These are phyloP conservation scores for Sarcophaga carnaria DNA, from an alignment of 2,888 invertebrate genomes.

Conservation along the genomic window DNA sequence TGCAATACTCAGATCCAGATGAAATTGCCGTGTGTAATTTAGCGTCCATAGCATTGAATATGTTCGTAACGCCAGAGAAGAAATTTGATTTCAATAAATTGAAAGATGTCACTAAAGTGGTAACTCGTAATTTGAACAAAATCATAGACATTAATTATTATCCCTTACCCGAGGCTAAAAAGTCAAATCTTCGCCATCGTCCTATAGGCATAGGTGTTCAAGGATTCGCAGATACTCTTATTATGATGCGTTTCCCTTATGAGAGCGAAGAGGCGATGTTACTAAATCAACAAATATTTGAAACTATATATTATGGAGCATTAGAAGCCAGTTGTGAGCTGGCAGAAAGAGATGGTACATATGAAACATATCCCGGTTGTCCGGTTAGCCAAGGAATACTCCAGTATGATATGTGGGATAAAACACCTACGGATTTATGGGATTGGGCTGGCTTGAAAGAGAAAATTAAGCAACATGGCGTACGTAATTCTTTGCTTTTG, in stretches of 20 bases:
- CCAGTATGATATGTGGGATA: constrained; percentile 99
- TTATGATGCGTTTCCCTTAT: constrained; percentile 95
- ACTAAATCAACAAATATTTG: constrained; percentile 97
- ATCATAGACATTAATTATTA: constrained; percentile 98
- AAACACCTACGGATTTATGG: constrained; percentile 92
- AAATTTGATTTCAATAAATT: constrained; percentile 94
- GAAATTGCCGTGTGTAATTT: constrained; percentile 99
- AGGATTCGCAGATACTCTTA: constrained; percentile 98
- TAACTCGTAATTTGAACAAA: constrained; percentile 96
- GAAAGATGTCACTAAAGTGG: constrained; percentile 92
- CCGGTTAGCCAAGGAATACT: constrained; percentile 97
- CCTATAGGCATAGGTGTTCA: constrained; percentile 97
- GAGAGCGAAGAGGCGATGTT: constrained; percentile 92
- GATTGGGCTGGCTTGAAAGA: constrained; percentile 92
- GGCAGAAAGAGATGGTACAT: constrained; percentile 91
- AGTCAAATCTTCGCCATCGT: constrained; percentile 93
- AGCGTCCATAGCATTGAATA: constrained; percentile 97
- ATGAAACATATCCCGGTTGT: constrained; percentile 94
- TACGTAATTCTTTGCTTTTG: constrained; percentile 95
- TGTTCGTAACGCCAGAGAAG: constrained; percentile 91
- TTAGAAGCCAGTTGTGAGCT: constrained; percentile 97
- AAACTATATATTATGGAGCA: constrained; percentile 98
- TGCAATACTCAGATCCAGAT: constrained; percentile 95
- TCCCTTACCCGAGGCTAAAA: constrained; percentile 93
- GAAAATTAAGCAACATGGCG: constrained; percentile 93